Base-by-base conservation (phyloP, 2,888 invertebrate species). In the Morpho achilles region DNA sequence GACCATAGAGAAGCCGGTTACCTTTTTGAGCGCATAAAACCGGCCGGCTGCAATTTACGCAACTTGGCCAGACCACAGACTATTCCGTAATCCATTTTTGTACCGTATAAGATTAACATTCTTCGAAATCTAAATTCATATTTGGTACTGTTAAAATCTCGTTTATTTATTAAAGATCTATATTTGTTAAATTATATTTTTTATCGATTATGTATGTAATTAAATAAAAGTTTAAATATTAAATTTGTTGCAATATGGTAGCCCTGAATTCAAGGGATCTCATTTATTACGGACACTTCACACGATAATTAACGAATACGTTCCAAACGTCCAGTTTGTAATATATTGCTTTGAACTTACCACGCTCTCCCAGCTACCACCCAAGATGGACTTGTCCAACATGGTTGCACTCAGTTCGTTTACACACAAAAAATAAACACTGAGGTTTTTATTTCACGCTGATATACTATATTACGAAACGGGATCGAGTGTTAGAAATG, bases 331-430 rank as follows among this genome's bases (percentile, higher is more conserved):
- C 47, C 32, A 39, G 39, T 32, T 54, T 48, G 42, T 4, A 56
- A 56, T 53, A 8, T 54, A 32, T 50, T 6, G 41, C 52, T 51
- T 39, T 60, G 43, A 42, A 87, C 90, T 84, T 78, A 90, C 89
- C 81, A 90, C 87, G 71, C 89, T 90, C 73, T 90, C 90, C 90
- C 87, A 89, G 77, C 90, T 90, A 72, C 86, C 87, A 63, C 90
- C 88, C 65, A 89, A 63, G 63, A 84, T 76, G 53, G 80, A 78
- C 73, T 84, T 87, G 81, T 90, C 90, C 88, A 90, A 80, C 89
- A 89, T 90, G 47, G 74, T 80, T 16, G 64, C 72, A 71, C 71
- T 67, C 62, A 67, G 67, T 66, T 72, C 68, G 60, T 54, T 61
- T 73, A 75, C 77, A 72, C 70, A 71, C 67, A 69, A 68, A 60